A percentile compares a stretch with the other conserved stretches of the same genome.
phyloP scores from a whole-genome alignment of 2,113 vertebrate species.

The Seriola quinqueradiata region DNA sequence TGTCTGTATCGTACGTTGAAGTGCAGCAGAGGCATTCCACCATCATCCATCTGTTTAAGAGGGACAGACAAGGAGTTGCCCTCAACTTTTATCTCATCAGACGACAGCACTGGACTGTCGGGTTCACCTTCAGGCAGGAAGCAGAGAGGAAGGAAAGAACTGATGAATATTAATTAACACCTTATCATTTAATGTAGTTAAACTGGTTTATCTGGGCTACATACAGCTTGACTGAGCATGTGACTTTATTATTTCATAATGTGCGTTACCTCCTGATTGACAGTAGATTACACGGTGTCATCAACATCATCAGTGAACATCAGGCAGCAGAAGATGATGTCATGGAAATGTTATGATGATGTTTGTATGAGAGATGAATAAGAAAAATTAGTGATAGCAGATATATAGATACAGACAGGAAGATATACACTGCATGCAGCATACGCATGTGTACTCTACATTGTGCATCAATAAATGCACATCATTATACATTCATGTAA shows the following conservation, averaged over 20 bases:
- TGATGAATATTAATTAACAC: not conserved
- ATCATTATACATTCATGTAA: not conserved
- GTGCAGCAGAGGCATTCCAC: conserved; percentile 70
- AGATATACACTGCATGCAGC: not conserved
- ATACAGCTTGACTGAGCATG: not conserved
- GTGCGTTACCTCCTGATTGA: conserved; percentile 76
- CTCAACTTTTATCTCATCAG: conserved; percentile 60
- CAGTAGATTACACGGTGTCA: conserved; percentile 36
- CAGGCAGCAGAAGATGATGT: conserved; percentile 47
- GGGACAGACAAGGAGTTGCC: conserved; percentile 75
- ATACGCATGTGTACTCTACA: not conserved
- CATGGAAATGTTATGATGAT: conserved; percentile 30
- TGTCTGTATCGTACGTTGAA: conserved; percentile 74
- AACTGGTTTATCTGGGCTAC: not conserved
- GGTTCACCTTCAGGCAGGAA: conserved; percentile 78
- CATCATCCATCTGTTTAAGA: conserved; percentile 65
- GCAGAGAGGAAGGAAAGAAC: not conserved
- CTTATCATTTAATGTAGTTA: not conserved
- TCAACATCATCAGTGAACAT: conserved; percentile 54
- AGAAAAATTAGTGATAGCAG: conserved; percentile 26
- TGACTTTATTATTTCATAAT: not conserved
- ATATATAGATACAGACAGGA: conserved; percentile 2
- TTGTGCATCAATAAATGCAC: not conserved
- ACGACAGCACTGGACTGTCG: conserved; percentile 71
- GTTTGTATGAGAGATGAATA: conserved; percentile 43